A percentile compares a stretch with the other conserved stretches of the same genome.
These are phyloP conservation scores for Ganaspis sp. DNA, from an alignment of 1,140 invertebrate species.

Conservation along the genomic window DNA sequence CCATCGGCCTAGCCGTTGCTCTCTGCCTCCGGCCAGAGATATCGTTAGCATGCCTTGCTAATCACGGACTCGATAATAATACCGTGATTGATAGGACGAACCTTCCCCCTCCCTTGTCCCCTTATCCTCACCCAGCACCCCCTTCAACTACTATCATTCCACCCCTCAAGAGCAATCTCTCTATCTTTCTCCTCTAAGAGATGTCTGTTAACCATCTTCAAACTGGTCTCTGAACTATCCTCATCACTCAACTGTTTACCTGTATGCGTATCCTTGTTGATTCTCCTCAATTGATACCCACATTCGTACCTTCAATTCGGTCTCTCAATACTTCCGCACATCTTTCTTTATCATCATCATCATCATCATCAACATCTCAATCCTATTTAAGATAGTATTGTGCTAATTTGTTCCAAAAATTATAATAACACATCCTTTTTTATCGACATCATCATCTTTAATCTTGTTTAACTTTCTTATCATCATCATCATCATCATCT, in stretches of 20 bases:
- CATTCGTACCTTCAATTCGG: not conserved
- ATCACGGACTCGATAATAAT: slow-evolving; percentile 76
- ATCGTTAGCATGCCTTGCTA: slow-evolving; percentile 77
- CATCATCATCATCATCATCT: too few relatives aligned
- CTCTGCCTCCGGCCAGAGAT: slow-evolving; percentile 72
- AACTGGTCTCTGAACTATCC: slow-evolving; percentile 18
- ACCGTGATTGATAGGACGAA: slow-evolving; percentile 76
- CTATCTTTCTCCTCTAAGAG: slow-evolving; percentile 31
- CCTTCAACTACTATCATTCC: slow-evolving; percentile 56
- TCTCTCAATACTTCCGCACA: slow-evolving; percentile 44
- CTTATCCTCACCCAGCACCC: slow-evolving; percentile 47
- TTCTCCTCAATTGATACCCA: not conserved
- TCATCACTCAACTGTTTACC: slow-evolving; percentile 2
- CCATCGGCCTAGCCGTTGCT: slow-evolving; percentile 53
- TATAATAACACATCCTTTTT: too few relatives aligned
- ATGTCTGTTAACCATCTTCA: slow-evolving; percentile 22
- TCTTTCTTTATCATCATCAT: slow-evolving; percentile 37
- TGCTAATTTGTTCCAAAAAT: too few relatives aligned
- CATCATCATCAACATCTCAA: slow-evolving; percentile 43
- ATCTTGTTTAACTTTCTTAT: too few relatives aligned
- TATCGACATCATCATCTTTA: too few relatives aligned
- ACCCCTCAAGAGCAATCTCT: slow-evolving; percentile 53
- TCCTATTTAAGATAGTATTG: not conserved
- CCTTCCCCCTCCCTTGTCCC: slow-evolving; percentile 49
- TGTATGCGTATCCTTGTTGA: slow-evolving; percentile 41